These are phyloP conservation scores for Gopherus flavomarginatus DNA, from an alignment of 2,113 vertebrate genomes.

Conservation along the genomic window DNA sequence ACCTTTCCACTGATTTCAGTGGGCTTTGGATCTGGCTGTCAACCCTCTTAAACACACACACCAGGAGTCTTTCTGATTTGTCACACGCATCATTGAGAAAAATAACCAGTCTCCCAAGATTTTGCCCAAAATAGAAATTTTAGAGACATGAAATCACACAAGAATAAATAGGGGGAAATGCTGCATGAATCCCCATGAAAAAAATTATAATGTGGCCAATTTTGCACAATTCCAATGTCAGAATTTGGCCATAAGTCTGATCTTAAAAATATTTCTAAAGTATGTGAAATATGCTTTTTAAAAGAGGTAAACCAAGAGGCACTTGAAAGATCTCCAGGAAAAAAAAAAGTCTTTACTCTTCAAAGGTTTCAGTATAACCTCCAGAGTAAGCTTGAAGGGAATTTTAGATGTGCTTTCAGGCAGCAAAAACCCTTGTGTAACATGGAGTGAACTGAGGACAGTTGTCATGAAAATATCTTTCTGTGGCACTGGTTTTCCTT, in stretches of 20 bases:
- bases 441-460: slow-evolving; percentile 38
- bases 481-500: background rate
- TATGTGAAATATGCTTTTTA: slow-evolving; percentile 1
- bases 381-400: background rate
- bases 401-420: slow-evolving; percentile 28
- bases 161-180: background rate
- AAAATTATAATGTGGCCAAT: background rate
- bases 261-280: slow-evolving; percentile 2
- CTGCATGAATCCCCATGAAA: background rate
- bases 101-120: background rate
- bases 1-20: background rate
- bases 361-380: slow-evolving; percentile 44
- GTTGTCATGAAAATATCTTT: background rate
- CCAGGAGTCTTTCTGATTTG: background rate
- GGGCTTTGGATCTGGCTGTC: background rate
- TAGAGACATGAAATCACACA: background rate
- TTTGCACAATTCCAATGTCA: background rate
- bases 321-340: background rate
- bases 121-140: background rate
- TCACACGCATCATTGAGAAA: background rate
- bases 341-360: background rate
- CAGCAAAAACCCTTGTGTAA: slow-evolving; percentile 46
- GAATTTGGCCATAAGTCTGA: background rate
- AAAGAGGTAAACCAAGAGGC: slow-evolving; percentile 9
- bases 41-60: background rate